Evolutionary conservation across 2,888 invertebrate species (phyloP).

Genomic region (Ochlodes sylvanus): DNA sequence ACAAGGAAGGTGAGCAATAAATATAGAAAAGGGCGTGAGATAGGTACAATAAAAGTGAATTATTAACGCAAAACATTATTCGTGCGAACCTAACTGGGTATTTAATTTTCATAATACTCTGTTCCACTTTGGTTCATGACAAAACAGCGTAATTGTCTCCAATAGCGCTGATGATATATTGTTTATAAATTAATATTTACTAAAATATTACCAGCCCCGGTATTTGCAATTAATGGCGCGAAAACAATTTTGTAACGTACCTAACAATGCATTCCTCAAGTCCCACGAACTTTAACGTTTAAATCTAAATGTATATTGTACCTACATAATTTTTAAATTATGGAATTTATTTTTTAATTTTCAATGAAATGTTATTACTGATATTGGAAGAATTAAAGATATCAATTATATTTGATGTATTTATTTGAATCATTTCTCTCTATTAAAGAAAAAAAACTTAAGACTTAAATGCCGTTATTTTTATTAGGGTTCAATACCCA

Average conservation of each 20-base stretch:
- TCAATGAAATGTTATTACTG: no score
- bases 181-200: constrained; percentile 38
- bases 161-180: constrained; percentile 35
- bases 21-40: constrained; percentile 79
- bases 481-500: no score
- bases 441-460: no score
- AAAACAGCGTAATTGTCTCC: constrained; percentile 39
- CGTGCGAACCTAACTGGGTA: constrained; percentile 59
- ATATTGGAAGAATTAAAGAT: no score
- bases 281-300: neutral
- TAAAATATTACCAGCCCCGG: constrained; percentile 27
- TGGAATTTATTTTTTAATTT: no score
- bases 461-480: no score
- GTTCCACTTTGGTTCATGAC: constrained; percentile 43
- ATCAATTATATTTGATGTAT: no score
- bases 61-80: constrained; percentile 79
- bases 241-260: constrained; percentile 19
- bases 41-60: constrained; percentile 83
- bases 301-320: no score
- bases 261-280: neutral
- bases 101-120: constrained; percentile 49
- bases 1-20: constrained; percentile 79
- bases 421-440: no score
- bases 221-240: constrained; percentile 19
- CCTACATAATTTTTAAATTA: no score